These are phyloP conservation scores for Latrodectus hesperus DNA, from an alignment of 2,888 invertebrate genomes.

Conservation along the genomic window DNA sequence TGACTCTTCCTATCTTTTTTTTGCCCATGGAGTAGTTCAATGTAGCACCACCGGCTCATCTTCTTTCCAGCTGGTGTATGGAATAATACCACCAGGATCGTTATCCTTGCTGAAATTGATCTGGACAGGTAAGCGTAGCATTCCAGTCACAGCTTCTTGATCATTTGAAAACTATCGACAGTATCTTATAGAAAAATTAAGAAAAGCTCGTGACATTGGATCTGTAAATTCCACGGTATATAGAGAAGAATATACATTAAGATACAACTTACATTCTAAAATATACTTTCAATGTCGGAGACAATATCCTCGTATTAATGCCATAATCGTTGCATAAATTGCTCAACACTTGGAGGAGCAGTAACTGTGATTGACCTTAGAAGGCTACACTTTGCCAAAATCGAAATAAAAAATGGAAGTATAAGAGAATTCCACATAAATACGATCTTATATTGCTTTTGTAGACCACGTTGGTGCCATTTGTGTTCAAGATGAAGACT, in stretches of 20 bases:
- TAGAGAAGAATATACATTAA: background rate
- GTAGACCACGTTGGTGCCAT: constrained; percentile 4
- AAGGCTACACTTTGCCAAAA: background rate
- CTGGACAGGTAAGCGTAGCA: background rate
- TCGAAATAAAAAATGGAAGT: constrained; percentile 6
- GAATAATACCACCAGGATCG: background rate
- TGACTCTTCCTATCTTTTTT: constrained; percentile 1
- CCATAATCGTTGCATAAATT: constrained; percentile 15
- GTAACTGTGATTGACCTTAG: constrained; percentile 8
- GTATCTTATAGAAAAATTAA: background rate
- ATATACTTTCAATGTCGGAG: constrained; percentile 10
- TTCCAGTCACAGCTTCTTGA: background rate
- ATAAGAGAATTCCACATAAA: constrained; percentile 18
- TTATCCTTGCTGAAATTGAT: background rate
- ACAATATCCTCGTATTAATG: constrained; percentile 7
- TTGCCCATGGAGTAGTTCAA: constrained; percentile 4
- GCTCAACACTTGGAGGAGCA: constrained; percentile 11
- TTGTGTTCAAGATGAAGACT: constrained; percentile 15
- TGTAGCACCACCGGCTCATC: constrained; percentile 10
- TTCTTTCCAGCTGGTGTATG: constrained; percentile 15
- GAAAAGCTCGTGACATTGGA: background rate
- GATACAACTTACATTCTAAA: constrained; percentile 4
- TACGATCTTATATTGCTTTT: background rate
- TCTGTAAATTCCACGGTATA: background rate
- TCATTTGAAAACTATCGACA: background rate